Evolutionary conservation across 2,113 vertebrate species (phyloP).

Genomic region (Xenopus tropicalis): UCB_Xtro_10.0 CM004445.2:5436001-5436500

Average conservation of each 20-base stretch:
- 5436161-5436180: neutral
- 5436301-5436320: neutral
- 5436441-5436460: too few species aligned
- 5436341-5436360: slow-evolving; percentile 17
- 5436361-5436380: neutral
- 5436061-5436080: slow-evolving; percentile 21
- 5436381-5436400: neutral
- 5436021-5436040: slow-evolving; percentile 27
- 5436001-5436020: slow-evolving; percentile 14
- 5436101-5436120: neutral
- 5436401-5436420: too few species aligned
- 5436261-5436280: neutral
- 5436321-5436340: slow-evolving; percentile 4
- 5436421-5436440: too few species aligned
- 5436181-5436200: neutral
- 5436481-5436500: too few species aligned
- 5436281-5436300: slow-evolving; percentile 13
- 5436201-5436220: slow-evolving; percentile 15
- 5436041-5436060: neutral
- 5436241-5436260: neutral
- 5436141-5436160: neutral
- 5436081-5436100: neutral
- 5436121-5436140: neutral
- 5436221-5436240: slow-evolving; percentile 11
- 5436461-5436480: too few species aligned